phyloP scores from a whole-genome alignment of 2,888 invertebrate species.

The Anticlea derivata region DNA sequence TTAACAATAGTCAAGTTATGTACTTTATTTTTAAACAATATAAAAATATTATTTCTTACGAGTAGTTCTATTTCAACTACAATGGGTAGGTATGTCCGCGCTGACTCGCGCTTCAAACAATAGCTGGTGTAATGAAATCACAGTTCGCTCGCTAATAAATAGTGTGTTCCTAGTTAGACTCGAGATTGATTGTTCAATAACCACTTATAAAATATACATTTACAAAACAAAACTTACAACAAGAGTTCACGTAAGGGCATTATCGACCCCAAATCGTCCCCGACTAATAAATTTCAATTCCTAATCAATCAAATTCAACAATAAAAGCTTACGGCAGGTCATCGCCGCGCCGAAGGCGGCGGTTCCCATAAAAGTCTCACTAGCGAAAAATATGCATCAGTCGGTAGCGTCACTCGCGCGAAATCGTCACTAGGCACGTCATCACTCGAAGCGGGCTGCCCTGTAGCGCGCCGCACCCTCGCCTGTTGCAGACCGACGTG shows the following conservation, averaged over 20 bases:
- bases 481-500: constrained; percentile 90
- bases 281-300: constrained; percentile 55
- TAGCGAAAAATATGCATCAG: constrained; percentile 16
- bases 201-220: constrained; percentile 75
- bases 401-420: constrained; percentile 26
- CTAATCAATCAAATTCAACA: constrained; percentile 67
- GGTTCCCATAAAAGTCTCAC: constrained; percentile 25
- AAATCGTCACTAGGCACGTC: constrained; percentile 23
- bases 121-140: no score
- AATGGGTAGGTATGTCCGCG: constrained; percentile 34
- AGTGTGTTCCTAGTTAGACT: constrained; percentile 64
- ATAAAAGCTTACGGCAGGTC: constrained; percentile 61
- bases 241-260: constrained; percentile 55
- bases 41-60: constrained; percentile 79
- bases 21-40: constrained; percentile 79
- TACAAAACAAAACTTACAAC: constrained; percentile 68
- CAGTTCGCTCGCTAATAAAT: constrained; percentile 76
- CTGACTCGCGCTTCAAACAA: constrained; percentile 45
- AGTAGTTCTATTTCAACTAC: constrained; percentile 62
- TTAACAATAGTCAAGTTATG: constrained; percentile 69
- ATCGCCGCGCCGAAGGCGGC: constrained; percentile 6
- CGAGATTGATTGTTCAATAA: constrained; percentile 65
- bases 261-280: constrained; percentile 63
- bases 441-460: constrained; percentile 7
- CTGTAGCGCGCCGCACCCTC: constrained; percentile 19